Base-by-base conservation (phyloP, 2,888 invertebrate species). In the Melanchra persicariae region DNA sequence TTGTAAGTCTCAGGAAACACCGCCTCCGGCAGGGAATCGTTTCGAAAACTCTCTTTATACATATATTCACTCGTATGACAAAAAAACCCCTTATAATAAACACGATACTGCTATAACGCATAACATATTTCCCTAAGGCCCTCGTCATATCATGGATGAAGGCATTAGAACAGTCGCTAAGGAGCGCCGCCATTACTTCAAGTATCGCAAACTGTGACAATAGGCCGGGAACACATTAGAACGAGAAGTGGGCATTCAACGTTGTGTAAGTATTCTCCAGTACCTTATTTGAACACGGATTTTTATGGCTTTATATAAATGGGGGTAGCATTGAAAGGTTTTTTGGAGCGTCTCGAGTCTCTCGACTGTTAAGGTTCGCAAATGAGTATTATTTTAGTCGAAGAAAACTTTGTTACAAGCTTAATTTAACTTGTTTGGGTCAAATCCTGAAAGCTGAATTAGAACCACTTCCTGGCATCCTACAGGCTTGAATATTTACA, bases 151-250 rank as follows among this genome's bases (percentile, higher is more conserved):
- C 26, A 54, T 26, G 49, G 49, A 26, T 61, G 45, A 40, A 26
- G 17, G 61, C 65, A 59, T 80, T 67, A 55, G 54, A 49, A 63
- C 55, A 49, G 17, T 75, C 55, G 45, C 40, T 47, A 19, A 63
- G 43, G 10, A 65, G 34, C 30, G 47, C 51, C n/a, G 58, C 76
- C 67, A 74, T 80, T 77, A 77, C 34, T 74, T 70, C 47, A 40
- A 57, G 77, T 63, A 58, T 58, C 52, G 45, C 65, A 40, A 57
- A 58, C 63, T 52, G 62, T 52, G 43, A 68, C 72, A 79, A 77
- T 65, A 62, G 64, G 40, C 71, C 82, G 72, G 66, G 63, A 67
- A 67, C 61, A 70, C 79, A 66, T 82, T 67, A 67, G 30, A 54
- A 58, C 7, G 49, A 68, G 64, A 58, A 67, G 57, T 65, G 54